Conservation (phyloP, 2,113 vertebrate genomes). For the Gallinago undulata region DNA sequence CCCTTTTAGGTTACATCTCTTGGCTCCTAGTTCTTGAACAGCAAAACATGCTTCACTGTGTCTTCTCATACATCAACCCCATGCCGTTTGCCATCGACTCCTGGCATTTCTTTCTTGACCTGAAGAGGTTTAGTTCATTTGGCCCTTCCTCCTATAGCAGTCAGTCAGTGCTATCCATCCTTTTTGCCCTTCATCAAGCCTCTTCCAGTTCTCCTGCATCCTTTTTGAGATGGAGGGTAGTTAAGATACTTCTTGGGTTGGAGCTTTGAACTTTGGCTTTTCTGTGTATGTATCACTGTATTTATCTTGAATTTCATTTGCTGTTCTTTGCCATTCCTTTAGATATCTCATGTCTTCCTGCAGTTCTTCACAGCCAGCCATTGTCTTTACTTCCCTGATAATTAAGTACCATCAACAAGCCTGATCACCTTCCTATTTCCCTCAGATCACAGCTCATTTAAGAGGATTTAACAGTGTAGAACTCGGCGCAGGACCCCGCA, state of each 20-base stretch:
- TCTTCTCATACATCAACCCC: neutral
- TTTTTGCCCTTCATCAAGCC: neutral
- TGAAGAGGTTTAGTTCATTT: neutral
- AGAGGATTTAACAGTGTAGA: neutral
- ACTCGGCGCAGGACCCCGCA: neutral
- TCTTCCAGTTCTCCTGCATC: neutral
- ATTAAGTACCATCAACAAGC: neutral
- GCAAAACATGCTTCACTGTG: neutral
- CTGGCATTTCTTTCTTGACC: neutral
- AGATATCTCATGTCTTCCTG: neutral
- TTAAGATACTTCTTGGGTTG: neutral
- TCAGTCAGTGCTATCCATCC: neutral
- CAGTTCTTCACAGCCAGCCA: neutral
- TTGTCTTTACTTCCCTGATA: neutral
- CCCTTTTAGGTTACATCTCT: neutral
- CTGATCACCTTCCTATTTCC: neutral
- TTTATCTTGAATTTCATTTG: neutral
- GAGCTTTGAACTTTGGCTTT: neutral
- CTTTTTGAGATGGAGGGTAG: neutral
- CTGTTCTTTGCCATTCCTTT: neutral
- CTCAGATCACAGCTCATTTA: neutral
- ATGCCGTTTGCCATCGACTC: accelerated
- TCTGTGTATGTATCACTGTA: neutral
- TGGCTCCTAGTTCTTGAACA: neutral
- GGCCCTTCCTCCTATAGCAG: neutral